Evolutionary conservation across 37 sponge, comb jelly and placozoan genomes (phyloP), one percentile per base, ranked within the genome.

Genomic region (Tethya wilhelma): DNA sequence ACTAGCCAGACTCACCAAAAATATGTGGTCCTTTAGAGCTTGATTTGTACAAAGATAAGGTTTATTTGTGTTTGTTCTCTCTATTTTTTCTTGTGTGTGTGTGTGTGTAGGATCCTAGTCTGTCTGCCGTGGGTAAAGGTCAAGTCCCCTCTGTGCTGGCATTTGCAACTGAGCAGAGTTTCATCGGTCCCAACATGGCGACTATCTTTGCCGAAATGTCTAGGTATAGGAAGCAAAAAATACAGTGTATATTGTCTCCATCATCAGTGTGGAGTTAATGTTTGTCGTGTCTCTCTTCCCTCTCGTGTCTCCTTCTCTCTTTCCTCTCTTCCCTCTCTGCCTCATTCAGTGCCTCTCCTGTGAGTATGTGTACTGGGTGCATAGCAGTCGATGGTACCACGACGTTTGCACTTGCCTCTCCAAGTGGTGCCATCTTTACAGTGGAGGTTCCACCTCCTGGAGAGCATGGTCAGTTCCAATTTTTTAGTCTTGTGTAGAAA

Each of bases 341-440:
- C 11, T 14, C 73, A 26, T 38, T 22, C 58, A 67, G 67, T 25
- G 56, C 37, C 9, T 30, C 37, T 3, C 25, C 67, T 6, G 75
- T 83, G 34, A 43, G 68, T 17, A 34, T 25, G 30, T 74, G 75
- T 66, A 57, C 36, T 2, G 32, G 53, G 23, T 83, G 67, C 40
- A 23, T 74, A 8, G 31, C 64, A 1, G 14, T 41, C 9, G 57
- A 28, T 37, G 73, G 84, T 1, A 1, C 2, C 20, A 55, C 84
- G 8, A 83, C 84, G 76, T 83, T 83, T 83, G 84, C 84, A 67
- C 44, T 75, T 28, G 56, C 76, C 34, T 83, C 76, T 14, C 76
- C 76, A 42, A 34, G 67, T 2, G 84, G 84, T 7, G 38, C 65
- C 20, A 83, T 83, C 67, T 36, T 40, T 4, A n/a, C 56, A 6